A percentile compares a stretch with the other conserved stretches of the same genome.
Evolutionary conservation across 2,113 vertebrate species (phyloP).

Genomic region (Colossoma macropomum): DNA sequence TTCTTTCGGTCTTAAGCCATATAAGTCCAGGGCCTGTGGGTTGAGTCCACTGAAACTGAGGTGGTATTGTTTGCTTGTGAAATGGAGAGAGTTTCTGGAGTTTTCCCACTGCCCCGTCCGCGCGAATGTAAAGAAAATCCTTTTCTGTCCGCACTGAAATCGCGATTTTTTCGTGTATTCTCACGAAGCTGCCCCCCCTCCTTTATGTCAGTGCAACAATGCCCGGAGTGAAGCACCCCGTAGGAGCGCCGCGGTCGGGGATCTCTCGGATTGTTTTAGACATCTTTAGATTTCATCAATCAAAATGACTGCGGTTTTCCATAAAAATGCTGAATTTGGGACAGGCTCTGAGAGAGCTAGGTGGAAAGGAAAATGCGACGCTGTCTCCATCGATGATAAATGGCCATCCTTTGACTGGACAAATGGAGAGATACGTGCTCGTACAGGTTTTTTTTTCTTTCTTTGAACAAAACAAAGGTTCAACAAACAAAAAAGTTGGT

Average conservation of each 20-base stretch:
- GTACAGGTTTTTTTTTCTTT: conserved; percentile 43
- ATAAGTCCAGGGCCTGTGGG: conserved; percentile 47
- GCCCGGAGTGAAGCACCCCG: conserved; percentile 96
- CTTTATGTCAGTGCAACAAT: conserved; percentile 90
- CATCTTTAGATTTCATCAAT: conserved; percentile 99
- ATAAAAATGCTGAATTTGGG: conserved; percentile 99
- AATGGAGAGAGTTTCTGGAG: conserved; percentile 87
- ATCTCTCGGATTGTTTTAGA: conserved; percentile 97
- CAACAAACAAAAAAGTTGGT: background rate
- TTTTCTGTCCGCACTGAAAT: conserved; percentile 85
- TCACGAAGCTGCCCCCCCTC: conserved; percentile 84
- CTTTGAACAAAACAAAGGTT: conserved; percentile 27
- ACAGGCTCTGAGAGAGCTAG: conserved; percentile 95
- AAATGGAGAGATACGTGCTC: conserved; percentile 82
- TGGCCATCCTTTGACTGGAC: conserved; percentile 95
- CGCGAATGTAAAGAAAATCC: conserved; percentile 89
- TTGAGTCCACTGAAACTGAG: conserved; percentile 70
- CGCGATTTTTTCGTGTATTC: conserved; percentile 92
- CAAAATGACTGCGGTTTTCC: conserved; percentile 99
- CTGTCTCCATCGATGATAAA: conserved; percentile 99
- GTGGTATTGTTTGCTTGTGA: conserved; percentile 82
- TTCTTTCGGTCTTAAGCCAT: conserved; percentile 53
- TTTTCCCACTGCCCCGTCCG: conserved; percentile 85
- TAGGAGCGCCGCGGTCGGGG: conserved; percentile 98
- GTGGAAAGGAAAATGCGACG: conserved; percentile 97